phyloP scores from a whole-genome alignment of 2,888 invertebrate genomes.

The Scaptomyza parva region DNA sequence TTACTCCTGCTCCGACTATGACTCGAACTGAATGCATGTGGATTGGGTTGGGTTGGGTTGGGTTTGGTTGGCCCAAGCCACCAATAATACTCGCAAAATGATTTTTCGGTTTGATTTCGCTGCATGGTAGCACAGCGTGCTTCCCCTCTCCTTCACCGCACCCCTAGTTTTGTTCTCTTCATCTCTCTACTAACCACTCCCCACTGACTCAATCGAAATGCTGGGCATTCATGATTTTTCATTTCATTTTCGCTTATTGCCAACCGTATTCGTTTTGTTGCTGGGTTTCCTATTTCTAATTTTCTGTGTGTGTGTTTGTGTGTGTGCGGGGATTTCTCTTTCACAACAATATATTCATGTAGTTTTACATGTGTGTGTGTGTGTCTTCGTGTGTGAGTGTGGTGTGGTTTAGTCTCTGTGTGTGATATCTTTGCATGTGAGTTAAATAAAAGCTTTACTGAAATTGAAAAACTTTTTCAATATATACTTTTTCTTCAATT shows the following conservation, averaged over 20 bases:
- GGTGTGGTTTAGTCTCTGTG: constrained; percentile 18
- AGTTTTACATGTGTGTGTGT: constrained; percentile 39
- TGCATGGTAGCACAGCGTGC: constrained; percentile 7
- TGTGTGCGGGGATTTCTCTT: constrained; percentile 54
- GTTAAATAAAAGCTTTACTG: constrained; percentile 75
- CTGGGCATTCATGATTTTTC: constrained; percentile 79
- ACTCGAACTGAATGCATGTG: constrained; percentile 35
- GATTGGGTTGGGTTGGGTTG: too few species aligned
- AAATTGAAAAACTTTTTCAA: constrained; percentile 79
- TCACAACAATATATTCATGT: constrained; percentile 55
- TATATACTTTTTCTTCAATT: constrained; percentile 62
- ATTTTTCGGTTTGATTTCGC: constrained; percentile 64
- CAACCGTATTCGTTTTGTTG: constrained; percentile 66
- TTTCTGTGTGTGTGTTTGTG: constrained; percentile 46
- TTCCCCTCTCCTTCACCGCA: neutral
- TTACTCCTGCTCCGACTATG: too few species aligned
- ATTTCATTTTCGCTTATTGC: constrained; percentile 81
- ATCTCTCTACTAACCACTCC: constrained; percentile 1
- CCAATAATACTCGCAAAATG: constrained; percentile 62
- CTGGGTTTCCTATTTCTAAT: constrained; percentile 68
- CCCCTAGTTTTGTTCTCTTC: too few species aligned
- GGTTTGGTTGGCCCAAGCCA: constrained; percentile 27
- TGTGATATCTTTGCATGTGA: constrained; percentile 68
- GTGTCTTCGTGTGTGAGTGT: constrained; percentile 14
- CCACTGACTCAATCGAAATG: constrained; percentile 14